Evolutionary conservation across 2,113 vertebrate genomes (phyloP), one percentile per base, ranked within the genome.

Genomic region (Rhipidura dahli): DNA sequence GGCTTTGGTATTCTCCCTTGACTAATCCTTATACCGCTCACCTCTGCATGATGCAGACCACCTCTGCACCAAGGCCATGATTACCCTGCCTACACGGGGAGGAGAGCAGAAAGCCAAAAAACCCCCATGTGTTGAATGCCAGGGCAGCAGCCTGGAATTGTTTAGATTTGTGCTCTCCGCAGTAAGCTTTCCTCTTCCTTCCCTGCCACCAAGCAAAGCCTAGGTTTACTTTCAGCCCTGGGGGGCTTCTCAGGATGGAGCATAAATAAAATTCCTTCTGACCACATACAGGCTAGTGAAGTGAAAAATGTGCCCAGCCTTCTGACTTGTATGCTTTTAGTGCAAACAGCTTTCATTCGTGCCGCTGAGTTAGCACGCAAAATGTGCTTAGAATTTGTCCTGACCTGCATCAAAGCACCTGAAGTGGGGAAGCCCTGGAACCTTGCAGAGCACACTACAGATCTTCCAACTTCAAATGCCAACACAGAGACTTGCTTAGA

Each of bases 11-110:
- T 45, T 78, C 0, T 3, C 18, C n/a, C 7, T 61, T 80, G 6
- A 33, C 4, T n/a, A 11, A 28, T 70, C 19, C 10, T 75, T 19
- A 1, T 53, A 17, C 28, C 1, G 0, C 6, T 31, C 14, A 8
- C 28, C 18, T 6, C 0, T 15, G 23, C 0, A 0, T 13, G 21
- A 22, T 0, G 0, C 51, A 42, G 47, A 13, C 31, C 35, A 45
- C 60, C 23, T 51, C 47, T 78, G 21, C 42, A 27, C 40, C 18
- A 47, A 89, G 33, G 24, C 37, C 5, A 1, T 22, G 13, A 0
- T 13, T 51, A 2, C 37, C 26, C n/a, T 18, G 1, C 9, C 15
- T 47, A 35, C 20, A 26, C 2, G 10, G 4, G 14, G 21, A 47
- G 33, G 26, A 78, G 37, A 64, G 56, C 10, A 24, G 56, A 33